Conservation (phyloP, 2,888 invertebrate genomes). For the Nymphalis c-album region DNA sequence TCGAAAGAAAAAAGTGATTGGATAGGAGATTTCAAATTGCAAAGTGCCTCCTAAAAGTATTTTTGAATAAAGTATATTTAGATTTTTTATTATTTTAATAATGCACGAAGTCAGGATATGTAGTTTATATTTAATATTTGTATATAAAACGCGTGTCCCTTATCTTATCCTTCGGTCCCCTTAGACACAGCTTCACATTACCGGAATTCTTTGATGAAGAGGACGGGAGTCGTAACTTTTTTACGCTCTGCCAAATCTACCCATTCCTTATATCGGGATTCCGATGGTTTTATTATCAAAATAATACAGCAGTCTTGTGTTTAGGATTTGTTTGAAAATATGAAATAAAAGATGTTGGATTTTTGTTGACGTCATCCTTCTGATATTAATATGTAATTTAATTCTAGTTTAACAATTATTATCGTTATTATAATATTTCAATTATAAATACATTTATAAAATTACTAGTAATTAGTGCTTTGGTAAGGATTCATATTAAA, state of each 20-base stretch:
- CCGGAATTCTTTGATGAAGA: constrained; percentile 37
- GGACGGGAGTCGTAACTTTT: constrained; percentile 39
- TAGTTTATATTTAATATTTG: constrained; percentile 49
- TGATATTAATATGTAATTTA: too few relatives aligned
- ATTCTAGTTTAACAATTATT: too few relatives aligned
- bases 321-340: constrained; percentile 15
- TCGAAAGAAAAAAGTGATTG: too few relatives aligned
- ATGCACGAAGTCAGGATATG: too few relatives aligned
- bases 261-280: constrained; percentile 34
- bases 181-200: constrained; percentile 13
- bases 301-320: constrained; percentile 28
- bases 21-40: too few relatives aligned
- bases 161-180: constrained; percentile 4
- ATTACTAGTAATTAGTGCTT: too few relatives aligned
- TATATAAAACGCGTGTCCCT: not conserved
- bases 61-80: too few relatives aligned
- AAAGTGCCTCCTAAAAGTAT: too few relatives aligned
- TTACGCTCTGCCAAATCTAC: constrained; percentile 36
- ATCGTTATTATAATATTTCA: too few relatives aligned
- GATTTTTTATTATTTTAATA: too few relatives aligned
- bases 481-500: too few relatives aligned
- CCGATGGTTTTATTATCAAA: constrained; percentile 35
- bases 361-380: not conserved
- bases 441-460: too few relatives aligned
- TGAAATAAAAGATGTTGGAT: constrained; percentile 6